phyloP scores from a whole-genome alignment of 1,140 invertebrate species.

The Leptoteleia sp. region DNA sequence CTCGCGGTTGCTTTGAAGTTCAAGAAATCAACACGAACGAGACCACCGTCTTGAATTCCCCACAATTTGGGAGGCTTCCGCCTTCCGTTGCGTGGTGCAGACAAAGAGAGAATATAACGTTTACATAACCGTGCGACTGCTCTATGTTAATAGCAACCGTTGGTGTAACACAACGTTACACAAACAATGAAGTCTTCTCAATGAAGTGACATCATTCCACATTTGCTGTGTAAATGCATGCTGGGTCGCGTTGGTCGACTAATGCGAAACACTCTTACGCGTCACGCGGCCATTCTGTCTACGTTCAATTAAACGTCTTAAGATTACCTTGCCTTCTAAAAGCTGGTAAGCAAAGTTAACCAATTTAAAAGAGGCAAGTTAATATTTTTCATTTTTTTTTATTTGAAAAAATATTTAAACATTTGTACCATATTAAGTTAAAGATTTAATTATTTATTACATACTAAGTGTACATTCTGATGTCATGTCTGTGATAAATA shows the following conservation, averaged over 20 bases:
- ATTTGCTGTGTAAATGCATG: constrained; percentile 53
- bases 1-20: constrained; percentile 54
- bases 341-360: constrained; percentile 2
- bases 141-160: constrained; percentile 38
- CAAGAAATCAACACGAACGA: constrained; percentile 61
- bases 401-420: too few relatives aligned
- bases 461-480: too few relatives aligned
- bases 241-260: constrained; percentile 32
- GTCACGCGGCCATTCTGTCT: neutral
- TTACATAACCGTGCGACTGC: constrained; percentile 39
- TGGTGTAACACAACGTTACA: constrained; percentile 42
- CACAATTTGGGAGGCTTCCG: constrained; percentile 40
- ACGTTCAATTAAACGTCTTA: constrained; percentile 30
- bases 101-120: constrained; percentile 42
- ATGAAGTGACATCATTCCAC: constrained; percentile 54
- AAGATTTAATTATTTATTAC: too few relatives aligned
- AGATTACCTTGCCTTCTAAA: constrained; percentile 1
- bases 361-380: too few relatives aligned
- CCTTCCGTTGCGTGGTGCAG: neutral
- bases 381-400: too few relatives aligned
- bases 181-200: constrained; percentile 56
- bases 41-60: constrained; percentile 26
- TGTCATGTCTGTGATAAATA: too few relatives aligned
- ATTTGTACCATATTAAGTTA: too few relatives aligned
- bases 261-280: constrained; percentile 25